Base-by-base conservation (phyloP, 2,113 vertebrate genomes). In the Lepisosteus osseus region DNA sequence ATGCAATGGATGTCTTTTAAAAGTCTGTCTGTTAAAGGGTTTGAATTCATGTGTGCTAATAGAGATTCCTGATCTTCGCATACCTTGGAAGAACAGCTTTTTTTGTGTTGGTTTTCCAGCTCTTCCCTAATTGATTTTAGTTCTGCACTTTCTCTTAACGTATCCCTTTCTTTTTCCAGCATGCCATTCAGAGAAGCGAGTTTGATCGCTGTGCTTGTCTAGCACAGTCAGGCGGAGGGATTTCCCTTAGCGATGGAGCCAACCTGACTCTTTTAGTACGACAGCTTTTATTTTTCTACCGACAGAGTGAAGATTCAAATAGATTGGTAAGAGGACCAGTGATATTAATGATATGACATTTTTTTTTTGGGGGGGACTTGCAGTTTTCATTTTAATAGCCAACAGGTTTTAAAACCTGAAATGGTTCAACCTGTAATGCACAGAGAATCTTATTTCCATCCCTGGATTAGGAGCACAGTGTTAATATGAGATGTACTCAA, bases 241-340 rank as follows among this genome's bases (percentile, higher is more conserved):
- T 91, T 69, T 82, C 84, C 6, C 61, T 87, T 42, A 76, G 90
- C 67, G 91, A 87, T 13, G 91, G 90, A 67, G 76, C 87, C 7
- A 86, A 82, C 75, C 92, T 99, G 72, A 92, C 92, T 68, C 92
- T 97, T 1, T 71, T 98, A 70, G 95, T 94, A 74, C 93, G 96
- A 76, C 95, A 93, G 70, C 92, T 99, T 71, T 93, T 99, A 77
- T 99, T 99, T 88, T 99, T 99, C 84, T 99, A 99, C 83, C 93
- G 91, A 82, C 94, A 95, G 74, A 94, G 84, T 69, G 94, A 96
- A 79, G 97, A 99, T 84, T 91, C 94, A 3, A 92, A 93, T 43
- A 92, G 97, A 87, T 88, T 99, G 96, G 97, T 99, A 80, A 95
- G 94, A 29, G 29, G 29, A 29, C 29, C 29, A 29, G 29, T 29